Conservation (phyloP, 2,888 invertebrate species). For the Eupithecia insigniata region DNA sequence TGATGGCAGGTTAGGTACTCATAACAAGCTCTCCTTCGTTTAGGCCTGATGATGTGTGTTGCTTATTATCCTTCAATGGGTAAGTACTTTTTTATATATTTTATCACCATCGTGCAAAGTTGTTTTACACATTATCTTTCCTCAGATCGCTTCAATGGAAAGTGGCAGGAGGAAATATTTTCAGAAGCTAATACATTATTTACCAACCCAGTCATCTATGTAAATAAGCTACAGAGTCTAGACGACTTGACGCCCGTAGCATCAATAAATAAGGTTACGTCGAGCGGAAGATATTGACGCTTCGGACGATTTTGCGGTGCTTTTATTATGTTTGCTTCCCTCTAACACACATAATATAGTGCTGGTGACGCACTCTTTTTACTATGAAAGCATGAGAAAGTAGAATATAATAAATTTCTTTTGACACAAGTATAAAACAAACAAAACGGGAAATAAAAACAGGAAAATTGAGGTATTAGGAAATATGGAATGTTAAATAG, state of each 20-base stretch:
- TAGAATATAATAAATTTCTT: not conserved
- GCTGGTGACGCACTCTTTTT: not conserved
- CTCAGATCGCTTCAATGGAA: not conserved
- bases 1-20: too few species aligned
- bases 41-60: too few species aligned
- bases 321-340: not conserved
- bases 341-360: not conserved
- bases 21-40: too few species aligned
- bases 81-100: too few species aligned
- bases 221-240: not conserved
- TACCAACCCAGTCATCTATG: not conserved
- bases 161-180: not conserved
- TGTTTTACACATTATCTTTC: not conserved
- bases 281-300: not conserved
- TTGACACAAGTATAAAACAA: too few species aligned
- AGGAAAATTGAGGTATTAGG: too few species aligned
- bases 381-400: not conserved
- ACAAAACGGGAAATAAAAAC: too few species aligned
- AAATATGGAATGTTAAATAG: too few species aligned
- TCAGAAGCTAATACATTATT: constrained; percentile 1
- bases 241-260: not conserved
- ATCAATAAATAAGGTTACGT: not conserved
- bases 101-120: too few species aligned
- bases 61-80: too few species aligned
- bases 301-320: not conserved